Percentiles rank a stretch among this genome's conserved stretches.
phyloP scores from a whole-genome alignment of 2,113 vertebrate genomes.

The Caretta caretta region DNA sequence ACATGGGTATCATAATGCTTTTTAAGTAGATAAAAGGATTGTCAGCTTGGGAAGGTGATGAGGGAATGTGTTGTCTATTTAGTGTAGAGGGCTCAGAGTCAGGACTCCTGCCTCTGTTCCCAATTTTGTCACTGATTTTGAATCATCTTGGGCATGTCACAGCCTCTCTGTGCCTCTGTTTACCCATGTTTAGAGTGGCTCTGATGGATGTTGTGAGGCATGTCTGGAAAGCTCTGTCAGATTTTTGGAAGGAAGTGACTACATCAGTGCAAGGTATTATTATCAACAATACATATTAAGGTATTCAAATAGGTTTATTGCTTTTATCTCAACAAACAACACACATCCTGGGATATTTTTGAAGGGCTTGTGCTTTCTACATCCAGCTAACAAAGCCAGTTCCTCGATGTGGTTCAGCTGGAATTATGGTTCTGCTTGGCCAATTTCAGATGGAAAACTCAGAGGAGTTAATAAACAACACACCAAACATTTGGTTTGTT shows the following conservation, averaged over 20 bases:
- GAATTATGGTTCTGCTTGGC: not conserved
- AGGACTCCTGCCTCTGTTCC: not conserved
- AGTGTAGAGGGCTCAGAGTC: not conserved
- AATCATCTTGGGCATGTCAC: not conserved
- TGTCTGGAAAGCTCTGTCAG: not conserved
- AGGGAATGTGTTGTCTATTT: not conserved
- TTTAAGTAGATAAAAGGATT: not conserved
- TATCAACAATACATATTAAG: not conserved
- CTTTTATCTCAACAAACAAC: conserved; percentile 4
- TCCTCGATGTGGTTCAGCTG: not conserved
- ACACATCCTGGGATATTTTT: not conserved
- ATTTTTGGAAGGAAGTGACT: not conserved
- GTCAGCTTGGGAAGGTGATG: not conserved
- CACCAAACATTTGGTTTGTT: not conserved
- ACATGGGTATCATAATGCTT: fast-evolving
- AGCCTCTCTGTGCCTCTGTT: not conserved
- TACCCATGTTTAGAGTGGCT: not conserved
- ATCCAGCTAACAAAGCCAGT: not conserved
- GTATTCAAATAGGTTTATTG: not conserved
- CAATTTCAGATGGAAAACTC: not conserved
- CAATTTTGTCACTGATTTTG: not conserved
- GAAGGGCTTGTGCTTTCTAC: not conserved
- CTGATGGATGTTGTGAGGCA: fast-evolving
- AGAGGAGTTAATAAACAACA: conserved; percentile 34
- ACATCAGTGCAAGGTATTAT: not conserved